These are phyloP conservation scores for Nesogale talazaci DNA, from an alignment of 2,113 vertebrate genomes.

Conservation along the genomic window DNA sequence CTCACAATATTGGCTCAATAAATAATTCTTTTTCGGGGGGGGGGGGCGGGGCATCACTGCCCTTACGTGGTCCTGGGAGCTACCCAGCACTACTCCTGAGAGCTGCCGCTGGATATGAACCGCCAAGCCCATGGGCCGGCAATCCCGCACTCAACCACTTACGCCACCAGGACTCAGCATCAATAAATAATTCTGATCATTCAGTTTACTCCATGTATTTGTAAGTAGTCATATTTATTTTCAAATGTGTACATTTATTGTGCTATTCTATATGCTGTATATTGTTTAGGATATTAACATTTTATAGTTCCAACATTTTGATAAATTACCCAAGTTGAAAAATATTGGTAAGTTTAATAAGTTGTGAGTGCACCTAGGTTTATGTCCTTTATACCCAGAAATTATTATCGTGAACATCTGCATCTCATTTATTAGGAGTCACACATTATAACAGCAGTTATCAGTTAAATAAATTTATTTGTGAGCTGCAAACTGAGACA, in stretches of 20 bases:
- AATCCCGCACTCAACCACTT: too few relatives aligned
- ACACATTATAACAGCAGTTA: neutral
- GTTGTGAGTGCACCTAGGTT: neutral
- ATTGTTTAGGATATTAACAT: neutral
- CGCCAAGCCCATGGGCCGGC: too few relatives aligned
- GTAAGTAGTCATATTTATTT: neutral
- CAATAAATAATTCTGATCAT: neutral
- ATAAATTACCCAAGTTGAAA: conserved; percentile 37
- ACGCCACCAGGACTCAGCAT: too few relatives aligned
- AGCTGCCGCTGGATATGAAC: too few relatives aligned
- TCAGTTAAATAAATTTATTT: conserved; percentile 32
- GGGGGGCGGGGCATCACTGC: too few relatives aligned
- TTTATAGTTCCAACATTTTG: conserved; percentile 39
- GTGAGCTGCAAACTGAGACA: conserved; percentile 27
- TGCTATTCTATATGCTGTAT: neutral
- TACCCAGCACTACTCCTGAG: too few relatives aligned
- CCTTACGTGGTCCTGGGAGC: too few relatives aligned
- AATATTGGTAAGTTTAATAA: conserved; percentile 2
- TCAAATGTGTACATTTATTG: neutral
- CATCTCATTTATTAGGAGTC: neutral
- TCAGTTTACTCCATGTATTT: neutral
- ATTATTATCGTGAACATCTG: conserved; percentile 58
- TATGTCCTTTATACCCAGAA: conserved; percentile 18
- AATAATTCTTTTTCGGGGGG: too few relatives aligned
- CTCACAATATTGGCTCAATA: neutral